Evolutionary conservation across 1,140 invertebrate genomes (phyloP), one percentile per base, ranked within the genome.

Genomic region (Papilio helenus): DNA sequence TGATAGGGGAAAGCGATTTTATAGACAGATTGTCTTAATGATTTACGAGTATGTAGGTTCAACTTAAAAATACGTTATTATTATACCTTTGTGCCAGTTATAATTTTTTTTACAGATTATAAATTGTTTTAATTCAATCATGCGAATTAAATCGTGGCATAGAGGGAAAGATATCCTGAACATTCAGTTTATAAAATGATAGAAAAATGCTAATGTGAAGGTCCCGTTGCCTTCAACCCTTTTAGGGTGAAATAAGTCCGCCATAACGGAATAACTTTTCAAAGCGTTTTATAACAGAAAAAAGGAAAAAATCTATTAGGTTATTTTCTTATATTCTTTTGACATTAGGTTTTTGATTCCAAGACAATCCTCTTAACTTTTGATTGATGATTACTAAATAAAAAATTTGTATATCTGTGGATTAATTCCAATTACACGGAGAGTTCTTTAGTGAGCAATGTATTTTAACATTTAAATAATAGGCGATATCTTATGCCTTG

Each of bases 131-230:
- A 2, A 55, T n/a, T 0, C 18, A 55, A 55, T 20, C n/a, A 8
- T 39, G 34, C 34, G 34, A 8, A 39, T 20, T 55, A 55, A 8
- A 8, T 55, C 7, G 51, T 7, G 9, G 18, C 8, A 55, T n/a
- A 55, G 7, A 55, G 51, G 8, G n/a, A 5, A 18, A 68, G 1
- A 12, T 68, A n/a, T 55, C 44, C 10, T 16, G 34, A 39, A 7
- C 34, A 61, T 18, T 5, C 26, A 68, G 3, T 68, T 68, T 68
- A 18, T 68, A 34, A 16, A 26, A 29, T 18, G 61, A 29, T 34
- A 68, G 26, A 68, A 68, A 68, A 68, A 68, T 68, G 61, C 61
- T 68, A 68, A 68, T 68, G 61, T 34, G 16, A 29, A 68, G 29
- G 61, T 68, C 12, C 0, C 14, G 26, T 68, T 29, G 26, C 61